A percentile compares a stretch with the other conserved stretches of the same genome.
These are phyloP conservation scores for Muntiacus muntjak DNA, from an alignment of 2,113 vertebrate genomes.

Conservation along the genomic window DNA sequence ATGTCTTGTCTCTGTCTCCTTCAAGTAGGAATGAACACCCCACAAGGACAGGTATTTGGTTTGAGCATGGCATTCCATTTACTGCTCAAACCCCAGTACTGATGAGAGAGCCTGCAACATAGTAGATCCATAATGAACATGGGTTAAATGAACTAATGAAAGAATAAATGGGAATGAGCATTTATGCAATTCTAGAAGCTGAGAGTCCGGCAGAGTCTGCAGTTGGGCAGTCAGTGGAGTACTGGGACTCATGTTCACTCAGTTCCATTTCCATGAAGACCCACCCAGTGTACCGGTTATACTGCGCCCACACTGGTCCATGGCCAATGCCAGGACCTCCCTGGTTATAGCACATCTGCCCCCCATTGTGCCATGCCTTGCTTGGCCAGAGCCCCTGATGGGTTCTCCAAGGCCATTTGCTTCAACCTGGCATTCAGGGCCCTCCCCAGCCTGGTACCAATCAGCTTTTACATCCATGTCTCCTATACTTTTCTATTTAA, in stretches of 20 bases:
- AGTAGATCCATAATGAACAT: neutral
- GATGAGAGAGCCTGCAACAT: neutral
- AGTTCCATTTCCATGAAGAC: neutral
- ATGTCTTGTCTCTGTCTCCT: neutral
- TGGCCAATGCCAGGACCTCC: neutral
- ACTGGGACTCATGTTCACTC: neutral
- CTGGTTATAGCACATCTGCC: neutral
- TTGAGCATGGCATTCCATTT: neutral
- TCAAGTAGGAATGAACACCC: neutral
- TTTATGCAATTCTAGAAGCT: neutral
- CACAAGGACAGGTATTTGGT: neutral
- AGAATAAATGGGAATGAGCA: neutral
- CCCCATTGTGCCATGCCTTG: neutral
- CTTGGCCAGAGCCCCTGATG: neutral
- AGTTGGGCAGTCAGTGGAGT: neutral
- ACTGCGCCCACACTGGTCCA: neutral
- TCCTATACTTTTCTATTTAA: neutral
- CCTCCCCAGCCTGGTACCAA: neutral
- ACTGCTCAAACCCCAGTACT: neutral
- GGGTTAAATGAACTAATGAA: neutral
- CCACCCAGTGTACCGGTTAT: rapidly evolving
- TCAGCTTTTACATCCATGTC: neutral
- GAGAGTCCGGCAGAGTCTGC: neutral
- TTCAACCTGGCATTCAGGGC: neutral
- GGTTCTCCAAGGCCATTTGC: neutral